Evolutionary conservation across 2,797 vertebrate species (phyloP).

Genomic region (Trichosurus vulpecula): DNA sequence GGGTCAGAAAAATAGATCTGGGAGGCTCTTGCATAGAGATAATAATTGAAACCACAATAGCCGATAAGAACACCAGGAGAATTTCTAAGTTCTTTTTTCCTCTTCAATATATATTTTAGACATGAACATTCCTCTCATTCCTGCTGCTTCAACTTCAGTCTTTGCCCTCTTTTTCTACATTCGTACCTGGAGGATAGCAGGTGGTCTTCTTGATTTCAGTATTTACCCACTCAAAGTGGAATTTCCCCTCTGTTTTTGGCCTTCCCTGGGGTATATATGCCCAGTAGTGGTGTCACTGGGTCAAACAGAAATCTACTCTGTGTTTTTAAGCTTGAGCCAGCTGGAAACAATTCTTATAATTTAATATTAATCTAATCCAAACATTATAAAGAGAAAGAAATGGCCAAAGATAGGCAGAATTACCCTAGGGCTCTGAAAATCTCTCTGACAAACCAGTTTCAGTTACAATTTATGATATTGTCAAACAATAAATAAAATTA

Average conservation of each 20-base stretch:
- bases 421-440: neutral
- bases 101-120: neutral
- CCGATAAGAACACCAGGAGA: neutral
- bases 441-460: neutral
- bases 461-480: neutral
- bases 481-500: neutral
- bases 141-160: neutral
- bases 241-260: neutral
- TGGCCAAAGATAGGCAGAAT: neutral
- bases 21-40: neutral
- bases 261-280: neutral
- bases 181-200: neutral
- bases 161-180: neutral
- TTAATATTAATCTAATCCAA: neutral
- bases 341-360: neutral
- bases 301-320: neutral
- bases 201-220: neutral
- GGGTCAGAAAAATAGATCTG: neutral
- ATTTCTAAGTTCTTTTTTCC: neutral
- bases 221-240: neutral
- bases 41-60: neutral
- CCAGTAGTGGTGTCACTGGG: neutral
- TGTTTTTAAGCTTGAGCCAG: neutral
- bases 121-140: neutral
- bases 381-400: neutral